phyloP scores from a whole-genome alignment of 2,888 invertebrate species.

The Liodrosophila aerea region DNA sequence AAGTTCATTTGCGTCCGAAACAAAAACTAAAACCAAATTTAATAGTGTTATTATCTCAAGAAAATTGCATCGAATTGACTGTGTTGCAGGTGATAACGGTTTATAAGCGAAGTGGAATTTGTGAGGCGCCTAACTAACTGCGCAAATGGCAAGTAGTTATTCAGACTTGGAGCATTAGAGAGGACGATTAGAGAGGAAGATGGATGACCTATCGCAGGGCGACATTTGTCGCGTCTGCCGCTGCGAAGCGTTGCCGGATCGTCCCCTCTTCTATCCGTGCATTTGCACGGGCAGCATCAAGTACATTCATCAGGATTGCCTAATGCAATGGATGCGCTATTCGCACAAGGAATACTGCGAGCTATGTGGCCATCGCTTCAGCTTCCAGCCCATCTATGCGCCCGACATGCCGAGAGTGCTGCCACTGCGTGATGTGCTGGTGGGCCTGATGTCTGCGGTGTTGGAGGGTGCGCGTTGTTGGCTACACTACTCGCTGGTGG shows the following conservation, averaged over 20 bases:
- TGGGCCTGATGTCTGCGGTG: constrained; percentile 94
- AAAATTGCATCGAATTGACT: constrained; percentile 6
- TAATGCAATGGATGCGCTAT: constrained; percentile 99
- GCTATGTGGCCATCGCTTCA: constrained; percentile 97
- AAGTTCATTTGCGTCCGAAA: constrained; percentile 41
- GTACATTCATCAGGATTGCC: constrained; percentile 99
- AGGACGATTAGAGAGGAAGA: constrained; percentile 31
- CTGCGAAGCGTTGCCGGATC: constrained; percentile 94
- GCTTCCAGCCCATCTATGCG: constrained; percentile 99
- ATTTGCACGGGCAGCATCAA: constrained; percentile 99
- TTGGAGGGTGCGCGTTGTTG: constrained; percentile 97
- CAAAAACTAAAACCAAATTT: constrained; percentile 32
- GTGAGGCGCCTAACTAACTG: constrained; percentile 33
- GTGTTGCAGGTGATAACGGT: background rate
- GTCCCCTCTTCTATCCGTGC: constrained; percentile 98
- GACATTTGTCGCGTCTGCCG: constrained; percentile 98
- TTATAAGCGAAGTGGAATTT: constrained; percentile 23
- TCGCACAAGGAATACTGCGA: constrained; percentile 99
- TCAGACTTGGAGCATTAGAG: constrained; percentile 14
- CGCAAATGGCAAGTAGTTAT: constrained; percentile 48
- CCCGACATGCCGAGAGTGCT: constrained; percentile 99
- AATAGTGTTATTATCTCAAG: constrained; percentile 28
- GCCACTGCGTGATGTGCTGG: constrained; percentile 95
- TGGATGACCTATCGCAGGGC: constrained; percentile 83
- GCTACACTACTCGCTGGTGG: constrained; percentile 98